Conservation (phyloP, 2,888 invertebrate genomes). For the Dynastes hyllus region DNA sequence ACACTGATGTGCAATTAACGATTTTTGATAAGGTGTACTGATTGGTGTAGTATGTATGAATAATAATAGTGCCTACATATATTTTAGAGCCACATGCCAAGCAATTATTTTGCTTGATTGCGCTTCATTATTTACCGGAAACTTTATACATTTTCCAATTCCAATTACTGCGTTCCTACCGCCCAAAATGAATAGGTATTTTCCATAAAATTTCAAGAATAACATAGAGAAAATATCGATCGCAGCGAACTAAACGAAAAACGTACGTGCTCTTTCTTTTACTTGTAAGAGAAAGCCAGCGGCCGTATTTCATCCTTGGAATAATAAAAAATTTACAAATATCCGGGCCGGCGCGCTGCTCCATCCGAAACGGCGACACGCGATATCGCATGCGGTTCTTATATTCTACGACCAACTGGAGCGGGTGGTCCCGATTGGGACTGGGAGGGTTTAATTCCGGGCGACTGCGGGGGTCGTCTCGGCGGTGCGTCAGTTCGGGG, state of each 20-base stretch:
- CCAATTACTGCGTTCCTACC: no score
- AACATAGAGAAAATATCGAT: neutral
- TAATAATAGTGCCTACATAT: no score
- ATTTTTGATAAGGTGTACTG: no score
- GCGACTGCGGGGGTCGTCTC: neutral
- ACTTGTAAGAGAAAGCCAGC: neutral
- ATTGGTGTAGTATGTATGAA: no score
- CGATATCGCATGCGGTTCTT: slow-evolving; percentile 39
- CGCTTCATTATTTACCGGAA: no score
- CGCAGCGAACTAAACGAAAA: neutral
- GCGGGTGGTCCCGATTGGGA: no score
- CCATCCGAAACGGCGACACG: slow-evolving; percentile 27
- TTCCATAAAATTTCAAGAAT: no score
- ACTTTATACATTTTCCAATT: no score
- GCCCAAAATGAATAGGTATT: no score
- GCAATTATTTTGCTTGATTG: no score
- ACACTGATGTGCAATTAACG: no score
- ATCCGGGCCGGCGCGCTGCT: slow-evolving; percentile 16
- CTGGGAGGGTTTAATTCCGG: neutral
- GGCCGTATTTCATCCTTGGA: neutral
- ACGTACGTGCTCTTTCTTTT: neutral
- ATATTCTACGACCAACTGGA: neutral
- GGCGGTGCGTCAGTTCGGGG: neutral
- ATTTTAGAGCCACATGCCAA: no score
- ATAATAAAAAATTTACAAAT: slow-evolving; percentile 44